phyloP scores from a whole-genome alignment of 2,113 vertebrate species.

The Balaenoptera acutorostrata region DNA sequence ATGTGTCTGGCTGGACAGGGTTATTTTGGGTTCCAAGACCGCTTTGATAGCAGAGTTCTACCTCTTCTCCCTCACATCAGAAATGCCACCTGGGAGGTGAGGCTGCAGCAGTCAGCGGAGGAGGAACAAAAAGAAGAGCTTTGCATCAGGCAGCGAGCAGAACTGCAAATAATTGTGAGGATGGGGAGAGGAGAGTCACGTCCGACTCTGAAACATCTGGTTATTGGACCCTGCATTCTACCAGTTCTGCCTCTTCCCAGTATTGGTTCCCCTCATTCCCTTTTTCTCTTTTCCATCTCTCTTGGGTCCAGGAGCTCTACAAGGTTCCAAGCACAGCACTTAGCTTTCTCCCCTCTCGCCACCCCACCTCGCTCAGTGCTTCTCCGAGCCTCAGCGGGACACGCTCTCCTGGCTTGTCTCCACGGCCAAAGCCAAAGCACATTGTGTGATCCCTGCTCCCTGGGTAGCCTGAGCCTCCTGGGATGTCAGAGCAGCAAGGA shows the following conservation, averaged over 20 bases:
- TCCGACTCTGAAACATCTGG: neutral
- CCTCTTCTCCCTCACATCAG: neutral
- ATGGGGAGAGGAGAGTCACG: no score
- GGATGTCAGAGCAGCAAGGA: neutral
- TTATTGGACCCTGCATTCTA: neutral
- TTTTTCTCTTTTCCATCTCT: neutral
- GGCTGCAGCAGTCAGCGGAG: neutral
- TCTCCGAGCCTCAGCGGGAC: neutral
- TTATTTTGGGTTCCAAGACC: conserved; percentile 36
- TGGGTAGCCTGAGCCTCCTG: neutral
- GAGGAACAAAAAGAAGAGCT: neutral
- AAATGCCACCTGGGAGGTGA: conserved; percentile 24
- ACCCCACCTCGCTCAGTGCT: no score
- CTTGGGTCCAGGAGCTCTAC: neutral
- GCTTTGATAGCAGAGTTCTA: conserved; percentile 27
- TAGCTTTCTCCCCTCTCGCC: no score
- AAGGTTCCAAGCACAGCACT: neutral
- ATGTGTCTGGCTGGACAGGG: neutral
- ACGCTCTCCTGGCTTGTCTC: neutral
- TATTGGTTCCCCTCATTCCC: neutral
- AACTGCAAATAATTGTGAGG: neutral
- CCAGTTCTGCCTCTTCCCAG: neutral
- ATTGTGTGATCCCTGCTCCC: neutral
- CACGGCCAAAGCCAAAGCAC: neutral
- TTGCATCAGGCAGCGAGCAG: neutral